Percentiles rank a stretch among this genome's conserved stretches.
Evolutionary conservation across 2,797 vertebrate genomes (phyloP).

Genomic region (Sebastes diploproa): DNA sequence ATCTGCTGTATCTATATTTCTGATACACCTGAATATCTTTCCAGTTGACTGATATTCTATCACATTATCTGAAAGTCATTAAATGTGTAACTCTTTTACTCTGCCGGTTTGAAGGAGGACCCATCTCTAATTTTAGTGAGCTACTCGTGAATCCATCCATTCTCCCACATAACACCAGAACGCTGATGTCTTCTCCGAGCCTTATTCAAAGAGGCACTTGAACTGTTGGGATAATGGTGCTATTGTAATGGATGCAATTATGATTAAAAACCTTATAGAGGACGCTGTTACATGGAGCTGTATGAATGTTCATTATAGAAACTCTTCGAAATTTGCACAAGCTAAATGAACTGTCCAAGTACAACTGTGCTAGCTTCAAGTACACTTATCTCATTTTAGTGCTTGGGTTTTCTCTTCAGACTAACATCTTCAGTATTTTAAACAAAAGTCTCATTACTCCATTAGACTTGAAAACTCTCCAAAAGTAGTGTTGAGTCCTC

Average conservation of each 20-base stretch:
- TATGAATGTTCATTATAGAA: constrained; percentile 21
- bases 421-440: constrained; percentile 6
- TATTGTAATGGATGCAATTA: constrained; percentile 38
- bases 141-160: constrained; percentile 5
- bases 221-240: constrained; percentile 36
- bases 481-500: constrained; percentile 57
- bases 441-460: constrained; percentile 4
- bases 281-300: constrained; percentile 1
- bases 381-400: background rate
- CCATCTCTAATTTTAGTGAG: constrained; percentile 53
- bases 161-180: background rate
- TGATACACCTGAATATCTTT: background rate
- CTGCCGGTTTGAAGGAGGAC: constrained; percentile 55
- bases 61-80: background rate
- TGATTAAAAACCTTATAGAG: constrained; percentile 25
- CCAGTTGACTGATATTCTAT: background rate
- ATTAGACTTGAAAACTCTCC: constrained; percentile 19
- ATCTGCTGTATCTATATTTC: background rate
- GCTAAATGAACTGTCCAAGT: constrained; percentile 17
- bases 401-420: constrained; percentile 14
- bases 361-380: background rate
- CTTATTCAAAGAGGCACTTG: constrained; percentile 37
- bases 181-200: background rate
- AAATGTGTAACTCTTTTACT: constrained; percentile 36
- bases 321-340: constrained; percentile 13